phyloP scores from a whole-genome alignment of 2,888 invertebrate genomes.

The Agrochola macilenta region DNA sequence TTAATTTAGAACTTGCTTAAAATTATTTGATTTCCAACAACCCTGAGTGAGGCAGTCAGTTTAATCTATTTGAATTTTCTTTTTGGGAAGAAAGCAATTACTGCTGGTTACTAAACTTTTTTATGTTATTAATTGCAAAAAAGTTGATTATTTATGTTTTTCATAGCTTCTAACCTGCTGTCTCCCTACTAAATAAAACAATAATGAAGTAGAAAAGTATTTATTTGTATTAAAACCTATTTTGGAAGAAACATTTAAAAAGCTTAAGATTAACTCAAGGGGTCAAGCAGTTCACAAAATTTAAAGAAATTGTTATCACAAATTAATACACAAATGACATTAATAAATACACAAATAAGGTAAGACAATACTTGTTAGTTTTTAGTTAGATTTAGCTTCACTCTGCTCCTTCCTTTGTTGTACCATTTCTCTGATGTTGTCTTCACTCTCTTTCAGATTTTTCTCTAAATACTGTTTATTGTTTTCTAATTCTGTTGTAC shows the following conservation, averaged over 20 bases:
- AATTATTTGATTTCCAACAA: background rate
- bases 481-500: slow-evolving; percentile 93
- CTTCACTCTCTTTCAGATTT: slow-evolving; percentile 95
- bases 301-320: slow-evolving; percentile 8
- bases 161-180: background rate
- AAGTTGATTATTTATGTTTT: background rate
- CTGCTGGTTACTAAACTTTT: background rate
- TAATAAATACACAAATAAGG: slow-evolving; percentile 25
- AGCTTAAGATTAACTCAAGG: slow-evolving; percentile 45
- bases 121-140: background rate
- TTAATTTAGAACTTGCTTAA: background rate
- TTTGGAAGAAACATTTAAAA: slow-evolving; percentile 45
- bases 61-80: background rate
- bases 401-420: slow-evolving; percentile 91
- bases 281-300: slow-evolving; percentile 26
- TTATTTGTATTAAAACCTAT: slow-evolving; percentile 46
- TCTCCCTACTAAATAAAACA: slow-evolving; percentile 8
- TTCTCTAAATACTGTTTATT: slow-evolving; percentile 95
- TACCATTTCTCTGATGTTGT: slow-evolving; percentile 96
- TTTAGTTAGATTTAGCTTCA: slow-evolving; percentile 74
- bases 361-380: slow-evolving; percentile 38
- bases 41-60: background rate
- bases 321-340: slow-evolving; percentile 16
- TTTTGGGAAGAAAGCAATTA: background rate
- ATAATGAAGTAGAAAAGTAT: slow-evolving; percentile 38